Conservation (phyloP, 1,140 invertebrate genomes). For the Copidosoma floridanum region DNA sequence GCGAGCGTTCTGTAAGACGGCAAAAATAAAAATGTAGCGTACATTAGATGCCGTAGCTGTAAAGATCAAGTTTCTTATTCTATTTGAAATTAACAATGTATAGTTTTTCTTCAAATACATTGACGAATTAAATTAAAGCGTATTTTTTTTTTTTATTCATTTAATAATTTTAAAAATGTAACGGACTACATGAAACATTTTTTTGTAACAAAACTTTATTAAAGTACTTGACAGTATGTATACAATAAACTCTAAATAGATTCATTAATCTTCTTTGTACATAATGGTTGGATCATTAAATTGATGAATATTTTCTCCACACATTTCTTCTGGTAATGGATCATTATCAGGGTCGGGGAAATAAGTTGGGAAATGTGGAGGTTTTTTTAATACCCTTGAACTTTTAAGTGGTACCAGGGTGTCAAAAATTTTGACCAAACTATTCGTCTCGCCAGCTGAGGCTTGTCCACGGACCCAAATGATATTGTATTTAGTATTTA, state of each 20-base stretch:
- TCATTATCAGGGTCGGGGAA: conserved; percentile 60
- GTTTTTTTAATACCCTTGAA: conserved; percentile 55
- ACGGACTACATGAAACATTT: no score
- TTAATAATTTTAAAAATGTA: conserved; percentile 1
- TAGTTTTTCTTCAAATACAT: conserved; percentile 30
- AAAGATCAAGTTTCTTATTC: conserved; percentile 31
- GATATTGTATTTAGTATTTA: conserved; percentile 93
- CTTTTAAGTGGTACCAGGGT: conserved; percentile 67
- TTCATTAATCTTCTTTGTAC: conserved; percentile 59
- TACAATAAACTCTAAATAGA: conserved; percentile 2
- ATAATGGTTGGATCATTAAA: conserved; percentile 70
- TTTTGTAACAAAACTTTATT: conserved; percentile 21
- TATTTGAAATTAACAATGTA: conserved; percentile 29
- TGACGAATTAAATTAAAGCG: conserved; percentile 21
- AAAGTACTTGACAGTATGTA: background rate
- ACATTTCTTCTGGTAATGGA: conserved; percentile 68
- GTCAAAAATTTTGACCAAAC: conserved; percentile 81
- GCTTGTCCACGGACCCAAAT: conserved; percentile 81
- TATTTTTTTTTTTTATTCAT: conserved; percentile 1
- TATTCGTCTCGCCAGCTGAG: conserved; percentile 79
- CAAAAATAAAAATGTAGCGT: conserved; percentile 49
- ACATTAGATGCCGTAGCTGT: conserved; percentile 39
- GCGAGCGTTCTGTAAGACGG: conserved; percentile 50
- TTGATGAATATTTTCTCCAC: conserved; percentile 67
- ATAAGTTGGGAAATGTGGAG: conserved; percentile 81